phyloP scores from a whole-genome alignment of 2,888 invertebrate species.

The Pammene aurita region DNA sequence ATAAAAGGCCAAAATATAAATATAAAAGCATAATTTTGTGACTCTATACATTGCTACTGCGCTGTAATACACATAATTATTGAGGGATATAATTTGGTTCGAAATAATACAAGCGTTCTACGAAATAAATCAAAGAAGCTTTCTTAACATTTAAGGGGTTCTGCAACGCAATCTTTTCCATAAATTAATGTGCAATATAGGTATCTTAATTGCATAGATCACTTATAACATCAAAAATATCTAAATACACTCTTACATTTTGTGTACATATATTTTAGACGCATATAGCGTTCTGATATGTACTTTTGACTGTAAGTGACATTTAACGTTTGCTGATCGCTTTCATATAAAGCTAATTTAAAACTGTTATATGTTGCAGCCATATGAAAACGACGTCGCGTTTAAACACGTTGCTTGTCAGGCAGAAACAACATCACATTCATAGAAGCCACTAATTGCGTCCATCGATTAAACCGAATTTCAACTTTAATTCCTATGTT shows the following conservation, averaged over 20 bases:
- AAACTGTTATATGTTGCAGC: background rate
- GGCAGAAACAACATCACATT: slow-evolving; percentile 23
- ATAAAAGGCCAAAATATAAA: slow-evolving; percentile 66
- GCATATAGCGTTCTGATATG: background rate
- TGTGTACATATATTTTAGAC: background rate
- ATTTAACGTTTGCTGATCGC: background rate
- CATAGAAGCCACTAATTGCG: slow-evolving; percentile 14
- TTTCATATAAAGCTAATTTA: background rate
- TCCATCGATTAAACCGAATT: slow-evolving; percentile 1
- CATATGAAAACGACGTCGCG: background rate
- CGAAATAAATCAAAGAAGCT: slow-evolving; percentile 72
- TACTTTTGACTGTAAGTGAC: background rate
- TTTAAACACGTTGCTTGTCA: slow-evolving; percentile 6
- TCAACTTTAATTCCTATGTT: too few species aligned
- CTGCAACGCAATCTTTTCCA: background rate
- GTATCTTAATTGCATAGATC: background rate
- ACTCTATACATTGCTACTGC: slow-evolving; percentile 67
- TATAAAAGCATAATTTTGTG: slow-evolving; percentile 69
- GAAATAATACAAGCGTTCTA: slow-evolving; percentile 71
- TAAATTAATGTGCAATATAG: slow-evolving; percentile 6
- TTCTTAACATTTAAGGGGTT: slow-evolving; percentile 45
- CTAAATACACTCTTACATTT: background rate
- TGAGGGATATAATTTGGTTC: slow-evolving; percentile 57
- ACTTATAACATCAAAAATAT: background rate
- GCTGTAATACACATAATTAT: slow-evolving; percentile 73